Evolutionary conservation across 2,888 invertebrate genomes (phyloP).

Genomic region (Tipula helvola): DNA sequence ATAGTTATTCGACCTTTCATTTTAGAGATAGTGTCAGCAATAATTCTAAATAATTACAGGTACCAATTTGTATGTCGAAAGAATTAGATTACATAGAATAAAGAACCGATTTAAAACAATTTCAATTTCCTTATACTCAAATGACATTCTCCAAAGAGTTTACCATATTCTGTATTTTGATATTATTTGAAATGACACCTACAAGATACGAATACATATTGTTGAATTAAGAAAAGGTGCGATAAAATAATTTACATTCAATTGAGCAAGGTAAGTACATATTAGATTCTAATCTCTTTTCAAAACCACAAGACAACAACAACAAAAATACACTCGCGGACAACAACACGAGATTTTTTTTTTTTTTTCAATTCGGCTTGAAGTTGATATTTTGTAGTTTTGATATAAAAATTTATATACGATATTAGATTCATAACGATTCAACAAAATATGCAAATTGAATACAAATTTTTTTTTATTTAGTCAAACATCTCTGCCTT

Average conservation of each 20-base stretch:
- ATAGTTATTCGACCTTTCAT: too few species aligned
- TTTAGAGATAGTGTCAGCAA: too few species aligned
- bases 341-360: not conserved
- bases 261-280: not conserved
- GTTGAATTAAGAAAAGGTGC: conserved; percentile 4
- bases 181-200: not conserved
- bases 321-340: not conserved
- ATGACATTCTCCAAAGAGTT: not conserved
- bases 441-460: not conserved
- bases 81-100: too few species aligned
- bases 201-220: not conserved
- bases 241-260: not conserved
- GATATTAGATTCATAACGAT: not conserved
- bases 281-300: not conserved
- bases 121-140: not conserved
- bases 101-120: not conserved
- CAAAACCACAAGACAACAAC: not conserved
- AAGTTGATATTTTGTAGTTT: not conserved
- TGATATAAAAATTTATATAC: not conserved
- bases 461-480: not conserved
- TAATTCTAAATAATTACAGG: too few species aligned
- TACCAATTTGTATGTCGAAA: too few species aligned
- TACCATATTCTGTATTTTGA: not conserved
- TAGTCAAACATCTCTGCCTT: not conserved
- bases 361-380: not conserved